Conservation (phyloP, 1,140 invertebrate genomes). For the Aphis gossypii region DNA sequence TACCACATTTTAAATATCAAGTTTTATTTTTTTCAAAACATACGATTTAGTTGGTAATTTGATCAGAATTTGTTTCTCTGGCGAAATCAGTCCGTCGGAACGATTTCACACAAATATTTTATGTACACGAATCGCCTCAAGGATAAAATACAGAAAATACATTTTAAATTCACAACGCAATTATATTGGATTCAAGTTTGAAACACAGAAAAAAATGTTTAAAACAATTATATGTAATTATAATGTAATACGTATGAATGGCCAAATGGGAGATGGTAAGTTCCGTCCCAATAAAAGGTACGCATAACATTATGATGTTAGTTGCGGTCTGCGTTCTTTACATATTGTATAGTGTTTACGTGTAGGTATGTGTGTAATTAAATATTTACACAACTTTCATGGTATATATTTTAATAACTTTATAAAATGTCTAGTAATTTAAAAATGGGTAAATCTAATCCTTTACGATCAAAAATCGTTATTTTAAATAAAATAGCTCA, state of each 20-base stretch:
- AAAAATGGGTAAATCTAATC: too few species aligned
- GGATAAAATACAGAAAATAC: neutral
- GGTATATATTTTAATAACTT: too few species aligned
- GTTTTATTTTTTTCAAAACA: neutral
- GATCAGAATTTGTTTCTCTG: neutral
- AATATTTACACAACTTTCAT: neutral
- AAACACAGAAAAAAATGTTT: neutral
- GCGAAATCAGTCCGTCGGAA: neutral
- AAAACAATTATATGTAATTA: neutral
- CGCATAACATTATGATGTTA: neutral
- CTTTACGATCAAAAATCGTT: too few species aligned
- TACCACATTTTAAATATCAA: neutral
- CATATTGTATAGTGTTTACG: too few species aligned
- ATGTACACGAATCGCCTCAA: neutral
- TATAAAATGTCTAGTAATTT: too few species aligned
- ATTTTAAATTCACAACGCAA: neutral
- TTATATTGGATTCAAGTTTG: neutral
- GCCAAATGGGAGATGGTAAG: neutral
- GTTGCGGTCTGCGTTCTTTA: neutral
- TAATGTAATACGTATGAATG: neutral
- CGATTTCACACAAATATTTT: conserved; percentile 4
- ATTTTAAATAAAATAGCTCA: too few species aligned
- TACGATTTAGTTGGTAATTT: neutral
- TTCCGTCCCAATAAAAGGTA: neutral
- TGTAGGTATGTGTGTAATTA: neutral